Base-by-base conservation (phyloP, 64 coral and sea anemone genomes). In the Montipora sp. region DNA sequence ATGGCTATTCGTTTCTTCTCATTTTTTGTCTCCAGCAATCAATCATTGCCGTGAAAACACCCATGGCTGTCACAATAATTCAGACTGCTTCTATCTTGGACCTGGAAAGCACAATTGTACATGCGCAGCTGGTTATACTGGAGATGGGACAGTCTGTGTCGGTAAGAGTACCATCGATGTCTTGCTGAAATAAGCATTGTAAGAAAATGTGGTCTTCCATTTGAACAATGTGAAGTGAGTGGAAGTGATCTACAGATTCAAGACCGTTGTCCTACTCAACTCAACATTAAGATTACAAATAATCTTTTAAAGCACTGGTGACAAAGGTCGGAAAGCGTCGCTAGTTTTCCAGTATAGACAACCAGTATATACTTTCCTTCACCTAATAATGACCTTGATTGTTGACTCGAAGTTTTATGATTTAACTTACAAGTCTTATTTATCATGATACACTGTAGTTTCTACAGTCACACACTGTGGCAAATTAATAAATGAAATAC, bases 61-160 rank as follows among this genome's bases (percentile, higher is more conserved):
- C 48, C 91, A 93, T 92, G 78, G 92, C 1, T 98, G 95, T 47
- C 95, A 96, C 45, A 89, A 58, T 8, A 79, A 98, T 79, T 90
- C 92, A n/a, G 67, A 83, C 5, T 98, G 95, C 11, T 22, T 47
- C 0, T 98, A 94, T 59, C 50, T 75, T 7, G 51, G 92, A 16
- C 95, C 95, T 48, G 95, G 95, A 11, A 98, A 90, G 79, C 89
- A 98, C 46, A 83, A 76, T 3, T 98, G 95, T 47, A 75, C 80
- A 16, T 98, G 95, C 46, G 59, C 58, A 4, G 13, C 84, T n/a
- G 95, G 95, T 44, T 98, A 98, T 65, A 91, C 43, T 73, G 95
- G 95, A 44, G 95, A 98, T 98, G 95, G 95, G 5, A 91, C 47
- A 58, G 88, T 98, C 16, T 98, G 95, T 78, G 68, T 75, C 23